Percentiles rank a stretch among this genome's conserved stretches.
Evolutionary conservation across 1,140 invertebrate genomes (phyloP).

Genomic region (Maconellicoccus hirsutus): DNA sequence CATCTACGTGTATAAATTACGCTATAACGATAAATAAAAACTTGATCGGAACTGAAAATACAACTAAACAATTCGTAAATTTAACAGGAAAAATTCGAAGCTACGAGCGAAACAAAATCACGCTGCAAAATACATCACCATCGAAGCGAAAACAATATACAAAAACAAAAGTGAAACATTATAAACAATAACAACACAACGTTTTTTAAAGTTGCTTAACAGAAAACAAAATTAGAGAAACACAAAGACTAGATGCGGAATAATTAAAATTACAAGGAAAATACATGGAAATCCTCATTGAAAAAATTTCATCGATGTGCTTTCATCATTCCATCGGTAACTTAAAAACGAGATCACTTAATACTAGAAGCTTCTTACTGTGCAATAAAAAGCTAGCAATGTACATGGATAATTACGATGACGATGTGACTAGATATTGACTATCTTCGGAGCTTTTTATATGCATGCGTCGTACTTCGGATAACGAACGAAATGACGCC

Average conservation of each 20-base stretch:
- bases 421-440: slow-evolving; percentile 39
- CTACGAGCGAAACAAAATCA: no score
- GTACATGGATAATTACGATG: slow-evolving; percentile 30
- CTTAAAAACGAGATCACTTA: slow-evolving; percentile 13
- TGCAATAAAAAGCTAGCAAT: slow-evolving; percentile 27
- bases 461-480: slow-evolving; percentile 39
- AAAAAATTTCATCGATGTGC: neutral
- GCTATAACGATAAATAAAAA: no score
- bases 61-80: no score
- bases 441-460: slow-evolving; percentile 39
- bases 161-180: neutral
- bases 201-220: neutral
- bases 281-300: neutral
- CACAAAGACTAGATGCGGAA: neutral
- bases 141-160: no score
- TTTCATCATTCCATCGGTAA: neutral
- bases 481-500: slow-evolving; percentile 38
- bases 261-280: neutral
- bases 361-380: slow-evolving; percentile 15
- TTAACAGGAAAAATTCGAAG: no score
- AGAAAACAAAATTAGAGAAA: neutral
- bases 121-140: no score
- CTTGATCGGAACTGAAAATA: no score
- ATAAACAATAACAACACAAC: neutral
- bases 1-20: no score